phyloP scores from a whole-genome alignment of 2,888 invertebrate genomes.

The Keiferia lycopersicella region DNA sequence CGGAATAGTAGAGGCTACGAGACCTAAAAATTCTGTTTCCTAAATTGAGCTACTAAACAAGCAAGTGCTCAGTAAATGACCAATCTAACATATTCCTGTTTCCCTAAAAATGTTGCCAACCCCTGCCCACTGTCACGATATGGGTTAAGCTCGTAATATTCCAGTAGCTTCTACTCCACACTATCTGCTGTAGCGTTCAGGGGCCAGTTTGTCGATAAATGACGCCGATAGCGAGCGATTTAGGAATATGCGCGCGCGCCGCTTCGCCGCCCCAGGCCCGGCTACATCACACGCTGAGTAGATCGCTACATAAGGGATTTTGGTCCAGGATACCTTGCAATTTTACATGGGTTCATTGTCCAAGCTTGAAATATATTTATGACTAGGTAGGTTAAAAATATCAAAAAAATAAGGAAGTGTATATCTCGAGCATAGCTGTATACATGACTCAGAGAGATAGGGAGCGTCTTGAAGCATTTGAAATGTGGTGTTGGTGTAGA shows the following conservation, averaged over 20 bases:
- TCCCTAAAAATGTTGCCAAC: slow-evolving; percentile 34
- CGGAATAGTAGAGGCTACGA: too few species aligned
- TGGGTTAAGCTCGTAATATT: slow-evolving; percentile 41
- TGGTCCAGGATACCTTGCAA: not conserved
- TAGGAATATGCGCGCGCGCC: slow-evolving; percentile 49
- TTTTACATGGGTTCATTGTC: too few species aligned
- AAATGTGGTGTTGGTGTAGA: too few species aligned
- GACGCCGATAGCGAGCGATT: slow-evolving; percentile 55
- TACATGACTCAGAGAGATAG: too few species aligned
- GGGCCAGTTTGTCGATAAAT: slow-evolving; percentile 62
- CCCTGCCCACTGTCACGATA: slow-evolving; percentile 38
- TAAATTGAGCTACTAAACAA: too few species aligned
- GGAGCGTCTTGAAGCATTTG: too few species aligned
- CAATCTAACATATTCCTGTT: slow-evolving; percentile 9
- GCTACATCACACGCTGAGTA: slow-evolving; percentile 21
- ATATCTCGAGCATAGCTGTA: too few species aligned
- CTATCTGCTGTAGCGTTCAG: slow-evolving; percentile 31
- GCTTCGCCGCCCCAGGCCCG: not conserved
- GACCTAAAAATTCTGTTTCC: too few species aligned
- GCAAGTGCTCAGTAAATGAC: too few species aligned
- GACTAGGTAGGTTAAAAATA: too few species aligned
- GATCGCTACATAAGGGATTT: slow-evolving; percentile 1
- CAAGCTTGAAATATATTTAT: too few species aligned
- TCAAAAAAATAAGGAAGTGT: too few species aligned
- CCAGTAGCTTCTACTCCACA: slow-evolving; percentile 33